A percentile compares a stretch with the other conserved stretches of the same genome.
Conservation (phyloP, 2,113 vertebrate genomes). For the Triplophysa tibetana region DNA sequence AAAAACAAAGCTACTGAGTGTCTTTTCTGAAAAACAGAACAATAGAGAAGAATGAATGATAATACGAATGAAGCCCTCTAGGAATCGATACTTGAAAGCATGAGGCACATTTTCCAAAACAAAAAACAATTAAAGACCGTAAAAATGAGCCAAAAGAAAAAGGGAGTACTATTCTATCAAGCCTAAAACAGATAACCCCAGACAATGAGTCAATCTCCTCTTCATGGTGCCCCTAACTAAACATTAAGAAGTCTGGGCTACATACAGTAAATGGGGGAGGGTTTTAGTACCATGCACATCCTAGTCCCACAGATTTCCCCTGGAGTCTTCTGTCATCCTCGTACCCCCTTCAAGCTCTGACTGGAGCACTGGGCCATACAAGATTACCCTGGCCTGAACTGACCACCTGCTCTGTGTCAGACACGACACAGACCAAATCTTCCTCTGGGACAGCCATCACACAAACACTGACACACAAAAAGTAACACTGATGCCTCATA, state of each 20-base stretch:
- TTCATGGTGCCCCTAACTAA: constrained; percentile 1
- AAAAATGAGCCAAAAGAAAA: not conserved
- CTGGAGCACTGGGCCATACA: constrained; percentile 54
- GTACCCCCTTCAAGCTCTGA: constrained; percentile 63
- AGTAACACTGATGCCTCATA: not conserved
- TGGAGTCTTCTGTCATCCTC: constrained; percentile 20
- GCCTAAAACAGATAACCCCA: constrained; percentile 17
- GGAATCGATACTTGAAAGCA: not conserved
- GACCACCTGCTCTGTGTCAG: constrained; percentile 73
- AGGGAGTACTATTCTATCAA: constrained; percentile 3
- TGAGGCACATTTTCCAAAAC: not conserved
- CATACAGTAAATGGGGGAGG: constrained; percentile 61
- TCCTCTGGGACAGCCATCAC: constrained; percentile 30
- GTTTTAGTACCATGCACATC: constrained; percentile 64
- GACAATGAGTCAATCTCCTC: constrained; percentile 41
- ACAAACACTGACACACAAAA: not conserved
- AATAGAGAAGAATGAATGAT: too few relatives aligned
- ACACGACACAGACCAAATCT: constrained; percentile 60
- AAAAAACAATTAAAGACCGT: not conserved
- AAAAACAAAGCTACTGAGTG: too few relatives aligned
- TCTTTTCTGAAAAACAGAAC: too few relatives aligned
- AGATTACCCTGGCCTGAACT: constrained; percentile 69
- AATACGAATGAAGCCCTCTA: too few relatives aligned
- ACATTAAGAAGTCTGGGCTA: not conserved
- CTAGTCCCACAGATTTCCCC: constrained; percentile 71